Evolutionary conservation across 1,140 invertebrate genomes (phyloP).

Genomic region (Euschistus heros): DNA sequence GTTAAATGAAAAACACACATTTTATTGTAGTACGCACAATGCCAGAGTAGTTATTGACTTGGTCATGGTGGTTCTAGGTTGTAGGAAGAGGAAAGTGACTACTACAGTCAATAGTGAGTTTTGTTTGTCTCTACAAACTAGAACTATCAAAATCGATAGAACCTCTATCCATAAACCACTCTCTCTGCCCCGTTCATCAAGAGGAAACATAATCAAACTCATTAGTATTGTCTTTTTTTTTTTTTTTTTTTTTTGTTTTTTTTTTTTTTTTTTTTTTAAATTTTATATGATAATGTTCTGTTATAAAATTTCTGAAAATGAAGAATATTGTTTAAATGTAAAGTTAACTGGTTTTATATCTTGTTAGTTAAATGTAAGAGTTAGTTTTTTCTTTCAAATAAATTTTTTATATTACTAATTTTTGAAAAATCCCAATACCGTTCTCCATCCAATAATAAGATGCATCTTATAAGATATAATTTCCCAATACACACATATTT

Average conservation of each 20-base stretch:
- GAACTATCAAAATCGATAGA: constrained; percentile 10
- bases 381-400: no score
- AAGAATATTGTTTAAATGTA: neutral
- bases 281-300: neutral
- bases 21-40: constrained; percentile 12
- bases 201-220: neutral
- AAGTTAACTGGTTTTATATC: neutral
- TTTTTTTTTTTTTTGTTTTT: neutral
- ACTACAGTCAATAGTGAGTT: constrained; percentile 16
- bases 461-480: no score
- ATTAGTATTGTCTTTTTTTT: constrained; percentile 4
- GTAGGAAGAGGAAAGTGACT: constrained; percentile 16
- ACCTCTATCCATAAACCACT: neutral
- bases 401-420: no score
- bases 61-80: constrained; percentile 11
- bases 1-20: neutral
- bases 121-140: constrained; percentile 17
- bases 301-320: neutral
- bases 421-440: no score
- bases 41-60: neutral
- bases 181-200: neutral
- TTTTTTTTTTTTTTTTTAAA: neutral
- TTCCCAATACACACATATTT: no score
- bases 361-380: no score
- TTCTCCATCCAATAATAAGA: no score